A percentile compares a stretch with the other conserved stretches of the same genome.
Conservation (phyloP, 1,140 invertebrate genomes). For the Trichonephila inaurata region DNA sequence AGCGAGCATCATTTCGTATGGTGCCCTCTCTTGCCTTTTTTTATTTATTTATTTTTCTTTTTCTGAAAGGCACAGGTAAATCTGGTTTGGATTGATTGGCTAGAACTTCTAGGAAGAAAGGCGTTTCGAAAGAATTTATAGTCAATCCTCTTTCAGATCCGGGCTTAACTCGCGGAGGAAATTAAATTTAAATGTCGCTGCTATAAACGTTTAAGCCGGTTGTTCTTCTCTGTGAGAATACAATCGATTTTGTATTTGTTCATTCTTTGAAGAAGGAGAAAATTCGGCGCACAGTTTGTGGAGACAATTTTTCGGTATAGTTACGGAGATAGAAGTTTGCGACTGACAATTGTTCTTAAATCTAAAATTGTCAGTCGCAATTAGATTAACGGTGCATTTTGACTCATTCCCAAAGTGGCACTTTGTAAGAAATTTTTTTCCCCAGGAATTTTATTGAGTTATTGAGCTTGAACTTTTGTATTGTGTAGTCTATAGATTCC, state of each 20-base stretch:
- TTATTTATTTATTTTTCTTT: background rate
- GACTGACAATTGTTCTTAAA: background rate
- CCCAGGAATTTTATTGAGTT: background rate
- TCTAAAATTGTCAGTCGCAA: background rate
- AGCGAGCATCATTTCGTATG: background rate
- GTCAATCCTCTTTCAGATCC: background rate
- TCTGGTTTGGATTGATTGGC: slow-evolving; percentile 31
- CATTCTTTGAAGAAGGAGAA: background rate
- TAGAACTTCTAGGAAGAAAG: background rate
- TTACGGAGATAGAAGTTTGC: background rate
- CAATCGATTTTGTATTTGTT: slow-evolving; percentile 1
- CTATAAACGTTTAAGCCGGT: background rate
- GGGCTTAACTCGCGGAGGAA: background rate
- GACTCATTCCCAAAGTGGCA: background rate
- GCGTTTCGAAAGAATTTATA: background rate
- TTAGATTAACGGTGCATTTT: background rate
- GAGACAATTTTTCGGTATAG: background rate
- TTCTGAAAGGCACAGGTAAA: background rate
- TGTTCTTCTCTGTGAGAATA: background rate
- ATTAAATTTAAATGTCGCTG: slow-evolving; percentile 21
- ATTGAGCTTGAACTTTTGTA: no score
- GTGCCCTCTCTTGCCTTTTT: background rate
- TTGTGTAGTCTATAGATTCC: no score
- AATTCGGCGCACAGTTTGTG: background rate
- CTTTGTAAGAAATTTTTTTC: background rate